Base-by-base conservation (phyloP, 2,888 invertebrate species). In the Physocephala rufipes region DNA sequence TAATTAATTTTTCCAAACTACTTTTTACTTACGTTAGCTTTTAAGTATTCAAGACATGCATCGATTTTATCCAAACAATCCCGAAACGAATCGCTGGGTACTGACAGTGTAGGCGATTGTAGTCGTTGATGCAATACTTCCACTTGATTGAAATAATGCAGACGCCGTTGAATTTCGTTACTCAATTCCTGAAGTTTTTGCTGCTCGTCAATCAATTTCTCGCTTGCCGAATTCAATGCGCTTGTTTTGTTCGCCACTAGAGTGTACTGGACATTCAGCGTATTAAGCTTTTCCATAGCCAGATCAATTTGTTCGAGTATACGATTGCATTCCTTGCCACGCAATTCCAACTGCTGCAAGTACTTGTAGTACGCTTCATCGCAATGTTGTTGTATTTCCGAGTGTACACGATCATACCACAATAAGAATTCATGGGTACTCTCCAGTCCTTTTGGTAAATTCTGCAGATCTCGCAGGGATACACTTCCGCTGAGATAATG, bases 221-320 rank as follows among this genome's bases (percentile, higher is more conserved):
- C 96, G 84, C 97, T 97, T 76, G 95, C 94, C 72, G 90, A 91
- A 82, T 98, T 96, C 4, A 98, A 87, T 0, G 95, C 94, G 83
- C 94, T 95, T 0, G 97, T 98, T 87, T 97, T 97, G 73, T 93
- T 91, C 0, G 96, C 94, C 0, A 97, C 97, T 81, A 93, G 90
- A 67, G 92, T 90, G 82, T 96, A 97, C 79, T 96, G 93, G 67
- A 90, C 89, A 55, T 92, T 90, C 0, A 98, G 86, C 53, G 90
- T 89, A 55, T 90, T 88, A 61, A 97, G 88, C 75, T 93, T 92
- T 26, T 90, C 88, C 81, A 95, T 87, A 19, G 93, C 91, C 30
- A 89, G 88, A 49, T 90, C 89, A 71, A 95, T 91, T 88, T 93
- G 90, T 69, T 88, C 81, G 15, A 89, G 90, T 72, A 95, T 88